Base-by-base conservation (phyloP, 1,140 invertebrate species). In the Galleria mellonella region DNA sequence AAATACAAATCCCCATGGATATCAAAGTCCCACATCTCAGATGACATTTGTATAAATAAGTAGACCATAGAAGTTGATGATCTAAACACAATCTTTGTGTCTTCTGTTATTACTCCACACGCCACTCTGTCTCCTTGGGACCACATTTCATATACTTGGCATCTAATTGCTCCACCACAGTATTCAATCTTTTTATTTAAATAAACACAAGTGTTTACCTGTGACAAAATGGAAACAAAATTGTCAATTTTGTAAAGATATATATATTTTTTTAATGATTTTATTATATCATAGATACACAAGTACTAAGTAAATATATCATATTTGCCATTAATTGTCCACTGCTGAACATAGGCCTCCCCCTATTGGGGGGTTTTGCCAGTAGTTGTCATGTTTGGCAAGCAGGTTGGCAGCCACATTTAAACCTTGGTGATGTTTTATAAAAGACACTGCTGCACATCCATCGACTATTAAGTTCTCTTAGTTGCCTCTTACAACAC, bases 21-120 rank as follows among this genome's bases (percentile, higher is more conserved):
- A 87, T 99, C 97, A 90, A 98, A 98, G 67, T 99, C 96, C 98
- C 98, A 99, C 98, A 99, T 99, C 90, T 99, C 98, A 1, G 94
- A 96, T 55, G 97, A 98, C 97, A 99, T 99, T 90, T 99, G 98
- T 51, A 99, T 92, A 73, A 98, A 99, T 0, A 98, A 83, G 75
- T 98, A 98, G 0, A 98, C 97, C 92, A 98, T 97, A 32, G 97
- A 97, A 4, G 97, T 98, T 0, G 96, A 96, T 8, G 98, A 99
- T 51, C 98, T 89, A 83, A 98, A 99, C 0, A 99, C 97, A 53
- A 99, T 94, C 87, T 97, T 98, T 0, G 98, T 99, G 47, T 98
- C 94, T 52, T 97, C 92, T 0, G 93, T 96, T 29, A 99, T 96
- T 11, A 97, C 94, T 11, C 98, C 98, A 87, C 96, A 98, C 6